Conservation (phyloP, 2,113 vertebrate species). For the Amphiprion percula region DNA sequence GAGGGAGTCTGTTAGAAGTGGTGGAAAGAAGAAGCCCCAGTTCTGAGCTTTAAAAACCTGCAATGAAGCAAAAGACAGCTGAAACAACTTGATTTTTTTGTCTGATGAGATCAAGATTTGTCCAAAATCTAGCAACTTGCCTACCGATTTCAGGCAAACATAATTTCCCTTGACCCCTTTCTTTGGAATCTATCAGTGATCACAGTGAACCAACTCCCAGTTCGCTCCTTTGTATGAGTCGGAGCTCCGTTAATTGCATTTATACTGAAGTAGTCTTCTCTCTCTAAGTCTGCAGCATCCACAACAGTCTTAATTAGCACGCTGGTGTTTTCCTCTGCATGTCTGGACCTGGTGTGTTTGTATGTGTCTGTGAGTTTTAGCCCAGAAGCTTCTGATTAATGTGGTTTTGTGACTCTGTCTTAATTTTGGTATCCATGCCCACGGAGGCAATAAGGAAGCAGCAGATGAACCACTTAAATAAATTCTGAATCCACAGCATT, state of each 20-base stretch:
- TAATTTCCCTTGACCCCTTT: no score
- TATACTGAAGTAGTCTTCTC: background rate
- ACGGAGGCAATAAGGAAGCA: conserved; percentile 14
- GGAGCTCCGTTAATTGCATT: conserved; percentile 1
- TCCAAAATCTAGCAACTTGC: background rate
- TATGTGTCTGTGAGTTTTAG: conserved; percentile 4
- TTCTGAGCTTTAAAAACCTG: conserved; percentile 26
- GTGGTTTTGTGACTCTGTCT: conserved; percentile 36
- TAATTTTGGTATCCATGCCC: conserved; percentile 4
- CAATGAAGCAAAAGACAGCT: conserved; percentile 26
- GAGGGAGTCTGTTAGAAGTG: conserved; percentile 23
- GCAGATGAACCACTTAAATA: background rate
- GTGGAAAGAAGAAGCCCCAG: conserved; percentile 5
- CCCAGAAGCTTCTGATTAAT: conserved; percentile 21
- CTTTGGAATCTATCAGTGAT: no score
- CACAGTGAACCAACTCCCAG: background rate
- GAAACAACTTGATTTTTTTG: conserved; percentile 5
- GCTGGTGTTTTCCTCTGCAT: conserved; percentile 36
- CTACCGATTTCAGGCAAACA: background rate
- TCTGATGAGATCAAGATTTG: conserved; percentile 1
- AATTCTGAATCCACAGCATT: conserved; percentile 23
- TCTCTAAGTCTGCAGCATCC: conserved; percentile 22
- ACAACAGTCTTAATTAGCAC: conserved; percentile 41
- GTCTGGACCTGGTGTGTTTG: conserved; percentile 30
- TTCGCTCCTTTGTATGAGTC: background rate